A percentile compares a stretch with the other conserved stretches of the same genome.
Conservation (phyloP, 2,797 vertebrate genomes). For the Smutsia temminckii region DNA sequence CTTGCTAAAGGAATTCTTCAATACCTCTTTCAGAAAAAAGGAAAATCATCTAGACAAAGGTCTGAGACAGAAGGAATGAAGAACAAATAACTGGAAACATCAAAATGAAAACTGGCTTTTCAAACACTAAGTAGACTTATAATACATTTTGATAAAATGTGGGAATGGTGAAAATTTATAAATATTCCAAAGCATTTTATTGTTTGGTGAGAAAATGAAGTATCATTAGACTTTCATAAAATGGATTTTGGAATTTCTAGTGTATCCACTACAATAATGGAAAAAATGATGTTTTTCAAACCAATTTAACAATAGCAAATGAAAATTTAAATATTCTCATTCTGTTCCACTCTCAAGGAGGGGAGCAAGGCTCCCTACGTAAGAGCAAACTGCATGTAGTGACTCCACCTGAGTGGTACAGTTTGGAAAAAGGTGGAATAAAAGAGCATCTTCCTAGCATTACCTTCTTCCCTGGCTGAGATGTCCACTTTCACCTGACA, state of each 20-base stretch:
- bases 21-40: not conserved
- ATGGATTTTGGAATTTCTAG: not conserved
- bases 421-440: not conserved
- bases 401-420: not conserved
- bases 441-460: not conserved
- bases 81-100: not conserved
- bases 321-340: not conserved
- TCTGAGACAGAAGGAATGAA: not conserved
- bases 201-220: not conserved
- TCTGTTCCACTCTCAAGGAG: not conserved
- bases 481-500: no score
- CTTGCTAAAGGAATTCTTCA: not conserved
- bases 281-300: not conserved
- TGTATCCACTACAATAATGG: not conserved
- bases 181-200: not conserved
- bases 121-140: not conserved
- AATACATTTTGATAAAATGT: not conserved
- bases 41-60: not conserved
- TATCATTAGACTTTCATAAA: not conserved
- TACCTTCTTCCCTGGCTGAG: no score
- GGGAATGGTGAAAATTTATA: not conserved
- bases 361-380: no score
- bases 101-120: not conserved
- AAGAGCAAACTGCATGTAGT: accelerated
- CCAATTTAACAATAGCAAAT: not conserved